Conservation (phyloP, 1,140 invertebrate species). For the Tyrophagus putrescentiae region DNA sequence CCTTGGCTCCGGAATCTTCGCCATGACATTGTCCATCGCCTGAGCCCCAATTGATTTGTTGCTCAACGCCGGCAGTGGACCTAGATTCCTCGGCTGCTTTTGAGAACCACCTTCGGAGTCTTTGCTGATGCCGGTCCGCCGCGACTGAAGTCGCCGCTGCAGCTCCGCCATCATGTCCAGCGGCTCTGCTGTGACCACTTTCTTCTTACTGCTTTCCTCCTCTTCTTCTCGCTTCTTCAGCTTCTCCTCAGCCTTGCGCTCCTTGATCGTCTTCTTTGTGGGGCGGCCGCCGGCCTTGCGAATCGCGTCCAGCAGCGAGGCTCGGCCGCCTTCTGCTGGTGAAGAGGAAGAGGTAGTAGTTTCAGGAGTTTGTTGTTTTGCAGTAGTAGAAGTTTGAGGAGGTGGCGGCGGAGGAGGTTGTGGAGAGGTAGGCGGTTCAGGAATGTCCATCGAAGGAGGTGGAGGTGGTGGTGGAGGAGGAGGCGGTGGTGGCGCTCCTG, state of each 20-base stretch:
- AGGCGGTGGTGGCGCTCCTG: slow-evolving; percentile 3
- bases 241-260: slow-evolving; percentile 12
- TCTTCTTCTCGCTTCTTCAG: slow-evolving; percentile 12
- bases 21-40: background rate
- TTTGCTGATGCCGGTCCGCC: slow-evolving; percentile 4
- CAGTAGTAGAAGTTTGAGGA: background rate
- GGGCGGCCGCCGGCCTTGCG: slow-evolving; percentile 4
- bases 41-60: background rate
- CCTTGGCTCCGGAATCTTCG: background rate
- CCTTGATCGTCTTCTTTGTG: slow-evolving; percentile 14
- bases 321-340: background rate
- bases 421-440: background rate
- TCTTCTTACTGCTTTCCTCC: background rate
- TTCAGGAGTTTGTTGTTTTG: background rate
- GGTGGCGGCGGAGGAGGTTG: background rate
- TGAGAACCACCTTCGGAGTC: background rate
- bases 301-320: slow-evolving; percentile 1
- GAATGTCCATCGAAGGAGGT: background rate
- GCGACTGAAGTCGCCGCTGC: background rate
- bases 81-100: background rate
- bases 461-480: slow-evolving; percentile 12
- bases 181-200: background rate
- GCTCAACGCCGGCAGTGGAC: background rate
- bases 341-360: background rate
- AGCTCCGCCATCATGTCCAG: slow-evolving; percentile 13